These are phyloP conservation scores for Typhlomys cinereus DNA, from an alignment of 2,113 vertebrate species.

Conservation along the genomic window DNA sequence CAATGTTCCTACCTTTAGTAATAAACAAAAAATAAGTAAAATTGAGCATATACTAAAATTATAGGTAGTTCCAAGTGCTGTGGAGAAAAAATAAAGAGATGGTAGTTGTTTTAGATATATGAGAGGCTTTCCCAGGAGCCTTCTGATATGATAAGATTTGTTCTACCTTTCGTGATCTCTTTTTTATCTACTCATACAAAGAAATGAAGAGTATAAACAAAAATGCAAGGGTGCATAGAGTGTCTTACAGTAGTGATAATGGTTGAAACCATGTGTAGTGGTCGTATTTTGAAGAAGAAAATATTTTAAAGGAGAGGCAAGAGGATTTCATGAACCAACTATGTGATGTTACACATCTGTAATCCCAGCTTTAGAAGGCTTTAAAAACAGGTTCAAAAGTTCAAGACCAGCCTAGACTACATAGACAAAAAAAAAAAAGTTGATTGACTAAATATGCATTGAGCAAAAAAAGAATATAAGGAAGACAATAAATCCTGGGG, in stretches of 20 bases:
- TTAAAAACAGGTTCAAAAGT: neutral
- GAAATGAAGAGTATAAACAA: slow-evolving; percentile 8
- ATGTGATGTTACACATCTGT: neutral
- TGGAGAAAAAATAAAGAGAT: neutral
- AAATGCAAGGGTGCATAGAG: neutral
- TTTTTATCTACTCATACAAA: neutral
- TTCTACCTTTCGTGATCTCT: slow-evolving; percentile 34
- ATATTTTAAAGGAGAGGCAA: slow-evolving; percentile 17
- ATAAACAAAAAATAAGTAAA: slow-evolving; percentile 35
- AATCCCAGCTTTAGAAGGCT: neutral
- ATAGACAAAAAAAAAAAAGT: neutral
- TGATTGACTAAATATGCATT: slow-evolving; percentile 1
- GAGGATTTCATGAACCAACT: neutral
- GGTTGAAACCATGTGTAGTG: neutral
- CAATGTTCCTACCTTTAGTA: neutral
- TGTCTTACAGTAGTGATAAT: neutral
- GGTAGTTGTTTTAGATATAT: neutral
- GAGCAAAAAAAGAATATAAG: slow-evolving; percentile 27
- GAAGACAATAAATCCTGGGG: neutral
- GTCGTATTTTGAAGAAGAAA: neutral
- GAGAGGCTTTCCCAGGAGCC: neutral
- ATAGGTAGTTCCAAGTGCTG: neutral
- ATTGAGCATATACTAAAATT: slow-evolving; percentile 36
- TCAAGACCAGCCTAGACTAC: neutral
- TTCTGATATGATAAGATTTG: slow-evolving; percentile 32